These are phyloP conservation scores for Psilopogon haemacephalus DNA, from an alignment of 2,113 vertebrate genomes.

Conservation along the genomic window DNA sequence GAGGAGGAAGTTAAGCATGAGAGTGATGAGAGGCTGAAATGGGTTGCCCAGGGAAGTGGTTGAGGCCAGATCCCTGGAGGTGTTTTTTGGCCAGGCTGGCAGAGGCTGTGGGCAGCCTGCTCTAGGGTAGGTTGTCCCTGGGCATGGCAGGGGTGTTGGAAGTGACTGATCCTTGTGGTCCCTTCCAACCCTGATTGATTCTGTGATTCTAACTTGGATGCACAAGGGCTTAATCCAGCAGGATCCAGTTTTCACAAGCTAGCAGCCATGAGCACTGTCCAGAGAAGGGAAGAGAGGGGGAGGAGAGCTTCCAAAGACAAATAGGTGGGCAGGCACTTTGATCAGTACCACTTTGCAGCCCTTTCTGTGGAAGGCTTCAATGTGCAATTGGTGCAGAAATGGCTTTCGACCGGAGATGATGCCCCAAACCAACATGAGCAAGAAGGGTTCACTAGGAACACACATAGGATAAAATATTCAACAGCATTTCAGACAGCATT, in stretches of 20 bases:
- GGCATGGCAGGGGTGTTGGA: too few relatives aligned
- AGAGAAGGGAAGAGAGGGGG: conserved; percentile 23
- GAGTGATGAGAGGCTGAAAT: too few relatives aligned
- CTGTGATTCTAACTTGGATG: background rate
- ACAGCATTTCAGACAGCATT: background rate
- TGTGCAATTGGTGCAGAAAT: background rate
- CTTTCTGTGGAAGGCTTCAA: background rate
- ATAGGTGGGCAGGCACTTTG: background rate
- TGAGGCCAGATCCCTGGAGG: too few relatives aligned
- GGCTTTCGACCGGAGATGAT: background rate
- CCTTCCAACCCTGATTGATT: too few relatives aligned
- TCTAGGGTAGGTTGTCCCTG: too few relatives aligned
- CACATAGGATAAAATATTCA: background rate
- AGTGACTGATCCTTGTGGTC: too few relatives aligned
- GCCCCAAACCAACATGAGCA: background rate
- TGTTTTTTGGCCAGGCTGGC: too few relatives aligned
- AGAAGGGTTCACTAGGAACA: background rate
- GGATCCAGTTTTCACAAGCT: conserved; percentile 56
- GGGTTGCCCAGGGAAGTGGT: too few relatives aligned
- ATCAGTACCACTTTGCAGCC: conserved; percentile 15
- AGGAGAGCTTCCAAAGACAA: conserved; percentile 28
- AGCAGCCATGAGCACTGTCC: background rate
- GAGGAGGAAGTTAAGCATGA: too few relatives aligned
- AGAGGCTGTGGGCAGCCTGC: too few relatives aligned
- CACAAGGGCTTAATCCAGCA: background rate